phyloP scores from a whole-genome alignment of 2,888 invertebrate species.

The Xanthorhoe spadicearia region DNA sequence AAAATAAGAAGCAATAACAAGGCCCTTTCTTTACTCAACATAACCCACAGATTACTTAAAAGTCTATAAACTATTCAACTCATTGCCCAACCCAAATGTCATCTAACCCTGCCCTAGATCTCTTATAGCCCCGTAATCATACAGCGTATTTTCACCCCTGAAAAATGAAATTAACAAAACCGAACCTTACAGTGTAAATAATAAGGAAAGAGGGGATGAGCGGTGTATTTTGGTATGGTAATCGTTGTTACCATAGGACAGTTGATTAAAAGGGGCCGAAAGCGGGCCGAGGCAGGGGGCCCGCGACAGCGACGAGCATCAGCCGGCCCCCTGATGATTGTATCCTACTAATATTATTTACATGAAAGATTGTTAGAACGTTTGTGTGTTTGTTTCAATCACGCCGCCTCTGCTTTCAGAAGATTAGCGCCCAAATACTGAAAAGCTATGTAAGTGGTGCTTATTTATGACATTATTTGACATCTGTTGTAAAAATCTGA shows the following conservation, averaged over 20 bases:
- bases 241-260: slow-evolving; percentile 68
- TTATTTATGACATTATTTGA: no score
- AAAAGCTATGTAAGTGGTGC: no score
- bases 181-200: slow-evolving; percentile 38
- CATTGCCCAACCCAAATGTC: slow-evolving; percentile 47
- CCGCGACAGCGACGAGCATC: slow-evolving; percentile 81
- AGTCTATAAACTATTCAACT: slow-evolving; percentile 21
- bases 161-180: slow-evolving; percentile 32
- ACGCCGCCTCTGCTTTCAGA: no score
- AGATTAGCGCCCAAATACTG: no score
- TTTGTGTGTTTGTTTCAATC: no score
- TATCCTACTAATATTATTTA: slow-evolving; percentile 64
- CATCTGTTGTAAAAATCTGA: no score
- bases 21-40: slow-evolving; percentile 2
- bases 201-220: background rate
- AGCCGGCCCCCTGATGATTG: slow-evolving; percentile 80
- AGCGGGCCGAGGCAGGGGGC: slow-evolving; percentile 78
- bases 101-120: slow-evolving; percentile 68
- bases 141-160: slow-evolving; percentile 61
- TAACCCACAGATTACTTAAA: slow-evolving; percentile 2
- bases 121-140: slow-evolving; percentile 73
- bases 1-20: slow-evolving; percentile 18
- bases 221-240: slow-evolving; percentile 16
- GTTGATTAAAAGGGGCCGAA: slow-evolving; percentile 85
- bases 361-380: no score